A percentile compares a stretch with the other conserved stretches of the same genome.
These are phyloP conservation scores for Lasioglossum zephyrum DNA, from an alignment of 2,888 invertebrate genomes.

Conservation along the genomic window DNA sequence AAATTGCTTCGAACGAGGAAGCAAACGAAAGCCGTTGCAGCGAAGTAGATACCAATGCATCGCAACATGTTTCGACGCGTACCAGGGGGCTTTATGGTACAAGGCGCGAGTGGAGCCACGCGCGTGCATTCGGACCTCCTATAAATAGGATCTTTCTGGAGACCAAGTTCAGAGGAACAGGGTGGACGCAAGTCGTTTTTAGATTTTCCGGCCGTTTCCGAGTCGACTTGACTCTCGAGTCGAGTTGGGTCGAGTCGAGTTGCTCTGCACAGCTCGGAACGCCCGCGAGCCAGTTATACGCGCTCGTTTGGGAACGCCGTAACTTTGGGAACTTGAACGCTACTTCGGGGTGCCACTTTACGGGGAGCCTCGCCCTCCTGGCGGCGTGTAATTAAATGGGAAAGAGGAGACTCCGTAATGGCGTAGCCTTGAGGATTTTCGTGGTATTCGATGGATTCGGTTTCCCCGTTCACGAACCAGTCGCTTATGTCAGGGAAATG, in stretches of 20 bases:
- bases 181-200: constrained; percentile 73
- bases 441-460: constrained; percentile 24
- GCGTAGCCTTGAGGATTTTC: constrained; percentile 70
- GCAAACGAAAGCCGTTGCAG: background rate
- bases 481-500: background rate
- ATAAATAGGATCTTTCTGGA: constrained; percentile 76
- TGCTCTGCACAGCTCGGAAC: constrained; percentile 36
- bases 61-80: background rate
- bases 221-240: constrained; percentile 8
- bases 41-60: background rate
- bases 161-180: constrained; percentile 81
- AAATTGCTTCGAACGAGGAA: background rate
- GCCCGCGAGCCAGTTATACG: constrained; percentile 40
- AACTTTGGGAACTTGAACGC: constrained; percentile 38
- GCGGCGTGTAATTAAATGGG: constrained; percentile 81
- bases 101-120: constrained; percentile 18
- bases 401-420: constrained; percentile 63
- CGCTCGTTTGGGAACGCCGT: constrained; percentile 35
- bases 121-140: constrained; percentile 70
- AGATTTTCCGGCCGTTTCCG: constrained; percentile 74
- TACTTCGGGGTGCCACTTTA: constrained; percentile 55
- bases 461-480: background rate
- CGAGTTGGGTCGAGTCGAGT: background rate
- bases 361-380: constrained; percentile 73
- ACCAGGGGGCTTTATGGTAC: background rate